phyloP scores from a whole-genome alignment of 2,797 vertebrate genomes.

The Lemur catta region DNA sequence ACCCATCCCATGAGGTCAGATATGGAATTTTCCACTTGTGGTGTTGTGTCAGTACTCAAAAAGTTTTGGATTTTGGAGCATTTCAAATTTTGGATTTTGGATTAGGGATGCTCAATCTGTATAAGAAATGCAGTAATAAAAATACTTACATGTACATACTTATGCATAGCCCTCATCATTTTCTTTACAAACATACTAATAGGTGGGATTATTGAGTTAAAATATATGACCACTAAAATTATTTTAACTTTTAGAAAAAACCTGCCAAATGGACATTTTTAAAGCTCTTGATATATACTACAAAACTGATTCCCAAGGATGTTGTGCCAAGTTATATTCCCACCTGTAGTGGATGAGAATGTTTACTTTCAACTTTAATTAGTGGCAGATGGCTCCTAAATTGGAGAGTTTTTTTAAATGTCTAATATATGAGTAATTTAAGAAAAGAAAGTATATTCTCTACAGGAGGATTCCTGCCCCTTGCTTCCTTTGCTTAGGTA shows the following conservation, averaged over 20 bases:
- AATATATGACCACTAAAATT: constrained; percentile 16
- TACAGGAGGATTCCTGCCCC: not conserved
- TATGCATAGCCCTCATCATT: not conserved
- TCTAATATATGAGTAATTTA: constrained; percentile 29
- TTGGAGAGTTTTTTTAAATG: not conserved
- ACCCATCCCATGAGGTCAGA: not conserved
- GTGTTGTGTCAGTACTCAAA: not conserved
- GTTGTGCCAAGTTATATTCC: not conserved
- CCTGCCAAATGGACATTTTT: not conserved
- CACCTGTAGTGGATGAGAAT: constrained; percentile 29
- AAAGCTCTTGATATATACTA: not conserved
- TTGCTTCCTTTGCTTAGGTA: not conserved
- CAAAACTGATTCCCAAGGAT: constrained; percentile 18
- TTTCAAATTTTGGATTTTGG: not conserved
- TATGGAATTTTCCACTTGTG: not conserved
- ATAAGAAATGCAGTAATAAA: constrained; percentile 44
- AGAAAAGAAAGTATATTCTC: not conserved
- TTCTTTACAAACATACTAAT: constrained; percentile 46
- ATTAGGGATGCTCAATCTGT: not conserved
- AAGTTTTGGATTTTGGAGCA: not conserved
- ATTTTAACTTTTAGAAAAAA: constrained; percentile 21
- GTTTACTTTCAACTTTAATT: constrained; percentile 57
- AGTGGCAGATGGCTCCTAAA: constrained; percentile 42
- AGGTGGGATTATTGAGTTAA: not conserved
- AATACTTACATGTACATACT: not conserved